These are phyloP conservation scores for Glyphotaelius pellucidus DNA, from an alignment of 2,888 invertebrate species.

Conservation along the genomic window DNA sequence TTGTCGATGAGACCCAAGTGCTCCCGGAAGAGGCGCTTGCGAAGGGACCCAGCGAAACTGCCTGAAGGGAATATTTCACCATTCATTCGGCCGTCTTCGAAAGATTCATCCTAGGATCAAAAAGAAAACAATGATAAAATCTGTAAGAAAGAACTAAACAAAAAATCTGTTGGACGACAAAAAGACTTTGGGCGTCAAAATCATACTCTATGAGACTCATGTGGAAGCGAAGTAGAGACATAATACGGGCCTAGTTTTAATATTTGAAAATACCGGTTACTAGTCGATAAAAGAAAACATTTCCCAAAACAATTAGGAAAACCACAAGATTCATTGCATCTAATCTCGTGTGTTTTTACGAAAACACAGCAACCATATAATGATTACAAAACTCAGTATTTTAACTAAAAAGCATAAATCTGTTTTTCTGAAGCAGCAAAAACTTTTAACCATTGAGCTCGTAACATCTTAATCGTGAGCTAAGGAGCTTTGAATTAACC, in stretches of 20 bases:
- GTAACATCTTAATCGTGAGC: background rate
- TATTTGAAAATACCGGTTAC: background rate
- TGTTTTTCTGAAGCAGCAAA: background rate
- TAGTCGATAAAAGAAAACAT: background rate
- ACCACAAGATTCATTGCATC: background rate
- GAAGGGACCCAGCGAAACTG: slow-evolving; percentile 89
- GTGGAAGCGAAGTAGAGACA: background rate
- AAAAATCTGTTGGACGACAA: background rate
- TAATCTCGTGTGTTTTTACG: background rate
- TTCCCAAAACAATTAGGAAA: background rate
- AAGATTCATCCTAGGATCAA: slow-evolving; percentile 83
- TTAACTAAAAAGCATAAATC: background rate
- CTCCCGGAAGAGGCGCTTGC: slow-evolving; percentile 92
- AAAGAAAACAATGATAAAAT: slow-evolving; percentile 31
- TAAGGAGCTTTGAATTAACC: background rate
- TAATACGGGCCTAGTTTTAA: background rate
- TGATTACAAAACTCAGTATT: background rate
- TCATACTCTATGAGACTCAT: background rate
- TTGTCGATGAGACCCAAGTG: slow-evolving; percentile 86
- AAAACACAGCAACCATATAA: background rate
- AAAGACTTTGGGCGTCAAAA: background rate
- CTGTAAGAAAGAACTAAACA: background rate
- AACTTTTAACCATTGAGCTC: background rate
- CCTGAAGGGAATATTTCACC: slow-evolving; percentile 89
- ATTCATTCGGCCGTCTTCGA: slow-evolving; percentile 89